Percentiles rank a stretch among this genome's conserved stretches.
Conservation (phyloP, 1,140 invertebrate genomes). For the Zelostemma sp. region DNA sequence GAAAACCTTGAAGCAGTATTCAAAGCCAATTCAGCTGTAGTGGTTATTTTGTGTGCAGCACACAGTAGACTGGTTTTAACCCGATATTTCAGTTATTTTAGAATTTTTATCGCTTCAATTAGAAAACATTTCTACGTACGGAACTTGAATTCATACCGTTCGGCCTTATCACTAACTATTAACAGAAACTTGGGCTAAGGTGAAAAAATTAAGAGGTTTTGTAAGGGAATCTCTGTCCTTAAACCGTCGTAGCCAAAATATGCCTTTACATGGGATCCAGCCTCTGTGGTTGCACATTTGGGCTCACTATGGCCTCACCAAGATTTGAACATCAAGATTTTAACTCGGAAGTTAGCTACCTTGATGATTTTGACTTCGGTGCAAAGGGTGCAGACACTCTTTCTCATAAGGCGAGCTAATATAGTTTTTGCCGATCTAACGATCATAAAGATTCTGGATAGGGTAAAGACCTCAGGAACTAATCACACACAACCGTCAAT, state of each 20-base stretch:
- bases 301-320: background rate
- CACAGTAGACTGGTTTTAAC: background rate
- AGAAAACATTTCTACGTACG: background rate
- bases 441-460: background rate
- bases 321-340: background rate
- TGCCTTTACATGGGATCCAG: constrained; percentile 6
- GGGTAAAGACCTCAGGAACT: background rate
- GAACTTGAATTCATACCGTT: constrained; percentile 9
- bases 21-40: background rate
- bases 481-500: background rate
- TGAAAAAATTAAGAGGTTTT: background rate
- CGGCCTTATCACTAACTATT: background rate
- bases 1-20: background rate
- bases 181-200: background rate
- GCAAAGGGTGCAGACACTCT: constrained; percentile 9
- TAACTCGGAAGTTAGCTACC: constrained; percentile 4
- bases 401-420: background rate
- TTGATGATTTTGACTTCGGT: constrained; percentile 4
- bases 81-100: background rate
- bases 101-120: background rate
- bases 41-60: background rate
- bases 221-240: background rate
- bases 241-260: constrained; percentile 11
- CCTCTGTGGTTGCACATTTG: background rate
- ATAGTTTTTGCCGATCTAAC: background rate